These are phyloP conservation scores for Serilophus lunatus DNA, from an alignment of 2,113 vertebrate species.

Conservation along the genomic window DNA sequence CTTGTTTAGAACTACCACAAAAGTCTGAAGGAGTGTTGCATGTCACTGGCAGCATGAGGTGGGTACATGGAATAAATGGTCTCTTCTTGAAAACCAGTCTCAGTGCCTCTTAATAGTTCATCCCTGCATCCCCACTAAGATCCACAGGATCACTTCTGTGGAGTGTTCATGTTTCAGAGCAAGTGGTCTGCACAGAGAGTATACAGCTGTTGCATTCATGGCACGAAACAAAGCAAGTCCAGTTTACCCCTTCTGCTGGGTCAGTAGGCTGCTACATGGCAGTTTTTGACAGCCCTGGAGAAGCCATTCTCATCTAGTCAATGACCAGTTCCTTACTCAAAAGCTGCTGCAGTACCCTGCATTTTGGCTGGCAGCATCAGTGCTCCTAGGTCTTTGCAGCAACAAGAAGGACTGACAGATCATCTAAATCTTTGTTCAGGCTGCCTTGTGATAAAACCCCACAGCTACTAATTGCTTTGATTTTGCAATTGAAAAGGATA, in stretches of 20 bases:
- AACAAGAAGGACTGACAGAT: background rate
- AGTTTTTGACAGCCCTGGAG: background rate
- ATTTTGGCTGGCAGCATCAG: background rate
- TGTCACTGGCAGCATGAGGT: background rate
- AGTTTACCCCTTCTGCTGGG: background rate
- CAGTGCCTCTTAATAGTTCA: background rate
- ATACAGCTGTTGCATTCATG: rapidly evolving
- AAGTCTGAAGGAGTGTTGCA: background rate
- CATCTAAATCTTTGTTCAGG: too few relatives aligned
- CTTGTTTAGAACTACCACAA: background rate
- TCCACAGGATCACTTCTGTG: background rate
- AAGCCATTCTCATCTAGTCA: background rate
- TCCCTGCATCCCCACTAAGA: background rate
- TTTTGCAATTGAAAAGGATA: background rate
- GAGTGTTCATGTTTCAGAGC: background rate
- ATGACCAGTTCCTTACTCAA: background rate
- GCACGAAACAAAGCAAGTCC: rapidly evolving
- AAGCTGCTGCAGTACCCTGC: background rate
- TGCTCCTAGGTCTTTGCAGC: background rate
- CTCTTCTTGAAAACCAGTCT: background rate
- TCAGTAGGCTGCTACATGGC: background rate
- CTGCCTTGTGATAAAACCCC: too few relatives aligned
- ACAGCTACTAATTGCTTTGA: background rate
- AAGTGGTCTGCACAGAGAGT: background rate
- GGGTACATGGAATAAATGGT: background rate